A percentile compares a stretch with the other conserved stretches of the same genome.
phyloP scores from a whole-genome alignment of 2,888 invertebrate genomes.

The Silvanus unidentatus region DNA sequence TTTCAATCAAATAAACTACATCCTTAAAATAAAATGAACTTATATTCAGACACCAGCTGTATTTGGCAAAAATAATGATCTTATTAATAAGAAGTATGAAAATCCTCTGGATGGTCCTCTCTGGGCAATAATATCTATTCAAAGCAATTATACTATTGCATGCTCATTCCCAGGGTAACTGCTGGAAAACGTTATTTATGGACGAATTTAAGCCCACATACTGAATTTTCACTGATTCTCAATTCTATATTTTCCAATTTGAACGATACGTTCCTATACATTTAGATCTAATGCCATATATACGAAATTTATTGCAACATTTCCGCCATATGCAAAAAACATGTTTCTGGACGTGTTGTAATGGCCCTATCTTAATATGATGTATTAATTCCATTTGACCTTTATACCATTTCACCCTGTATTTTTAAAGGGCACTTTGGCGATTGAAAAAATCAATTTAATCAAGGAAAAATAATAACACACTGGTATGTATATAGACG shows the following conservation, averaged over 20 bases:
- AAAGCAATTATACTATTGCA: conserved; percentile 18
- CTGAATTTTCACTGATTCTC: conserved; percentile 26
- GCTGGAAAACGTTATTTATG: conserved; percentile 20
- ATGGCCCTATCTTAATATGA: conserved; percentile 24
- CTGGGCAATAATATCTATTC: too few species aligned
- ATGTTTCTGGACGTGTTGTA: conserved; percentile 24
- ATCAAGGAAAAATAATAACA: too few species aligned
- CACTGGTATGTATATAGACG: too few species aligned
- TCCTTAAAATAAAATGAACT: too few species aligned
- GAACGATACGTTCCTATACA: conserved; percentile 17
- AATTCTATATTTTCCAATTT: conserved; percentile 30
- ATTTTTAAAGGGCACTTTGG: too few species aligned
- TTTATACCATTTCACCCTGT: too few species aligned
- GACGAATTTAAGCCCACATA: conserved; percentile 14
- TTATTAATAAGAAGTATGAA: too few species aligned
- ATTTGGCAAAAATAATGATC: too few species aligned
- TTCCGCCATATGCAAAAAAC: conserved; percentile 23
- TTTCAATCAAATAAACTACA: too few species aligned
- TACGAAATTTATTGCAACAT: conserved; percentile 29
- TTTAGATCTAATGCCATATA: conserved; percentile 21
- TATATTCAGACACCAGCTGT: too few species aligned
- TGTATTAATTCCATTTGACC: conserved; percentile 22
- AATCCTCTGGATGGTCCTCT: too few species aligned
- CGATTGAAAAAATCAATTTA: too few species aligned
- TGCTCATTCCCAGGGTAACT: conserved; percentile 11